Evolutionary conservation across 2,113 vertebrate genomes (phyloP).

Genomic region (Dipodomys spectabilis): DNA sequence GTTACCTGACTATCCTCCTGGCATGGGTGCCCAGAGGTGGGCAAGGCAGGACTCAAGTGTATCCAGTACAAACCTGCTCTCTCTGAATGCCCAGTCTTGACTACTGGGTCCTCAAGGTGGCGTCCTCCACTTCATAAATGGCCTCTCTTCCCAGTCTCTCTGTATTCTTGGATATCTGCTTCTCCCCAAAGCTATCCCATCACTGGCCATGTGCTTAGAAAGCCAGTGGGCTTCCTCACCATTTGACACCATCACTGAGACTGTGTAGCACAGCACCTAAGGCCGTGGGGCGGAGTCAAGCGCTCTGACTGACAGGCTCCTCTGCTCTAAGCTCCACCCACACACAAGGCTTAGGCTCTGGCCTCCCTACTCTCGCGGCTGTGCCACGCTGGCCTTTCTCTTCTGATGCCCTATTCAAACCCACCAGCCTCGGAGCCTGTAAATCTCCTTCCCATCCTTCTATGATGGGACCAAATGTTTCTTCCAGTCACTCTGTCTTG

Average conservation of each 20-base stretch:
- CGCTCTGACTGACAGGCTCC: background rate
- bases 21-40: rapidly evolving
- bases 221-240: background rate
- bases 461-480: rapidly evolving
- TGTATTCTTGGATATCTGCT: background rate
- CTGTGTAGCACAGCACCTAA: rapidly evolving
- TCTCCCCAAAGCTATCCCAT: background rate
- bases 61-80: too few species aligned
- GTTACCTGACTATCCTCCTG: background rate
- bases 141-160: background rate
- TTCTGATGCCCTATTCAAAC: too few species aligned
- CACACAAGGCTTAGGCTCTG: rapidly evolving
- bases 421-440: background rate
- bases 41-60: background rate
- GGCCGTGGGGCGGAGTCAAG: background rate
- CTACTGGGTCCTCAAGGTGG: too few species aligned
- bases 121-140: too few species aligned
- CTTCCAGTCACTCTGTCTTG: background rate
- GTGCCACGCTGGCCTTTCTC: background rate
- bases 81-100: background rate
- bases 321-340: background rate
- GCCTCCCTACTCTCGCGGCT: background rate
- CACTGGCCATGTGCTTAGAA: background rate
- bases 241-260: background rate
- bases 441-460: background rate